A percentile compares a stretch with the other conserved stretches of the same genome.
Conservation (phyloP, 2,797 vertebrate genomes). For the Peromyscus attwateri region DNA sequence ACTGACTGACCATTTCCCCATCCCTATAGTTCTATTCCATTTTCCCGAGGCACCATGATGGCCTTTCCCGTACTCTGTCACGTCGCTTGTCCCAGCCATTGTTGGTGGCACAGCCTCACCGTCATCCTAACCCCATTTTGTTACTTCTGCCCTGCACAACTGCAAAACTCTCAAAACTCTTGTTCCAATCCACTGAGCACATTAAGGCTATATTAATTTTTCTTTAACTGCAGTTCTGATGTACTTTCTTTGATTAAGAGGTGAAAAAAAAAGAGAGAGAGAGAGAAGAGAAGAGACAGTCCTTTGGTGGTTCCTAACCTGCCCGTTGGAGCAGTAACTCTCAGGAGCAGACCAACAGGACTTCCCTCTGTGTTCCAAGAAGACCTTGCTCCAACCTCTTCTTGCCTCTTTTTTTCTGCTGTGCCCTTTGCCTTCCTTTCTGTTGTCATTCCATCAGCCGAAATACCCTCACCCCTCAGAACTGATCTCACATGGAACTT, state of each 20-base stretch:
- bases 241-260: not conserved
- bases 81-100: not conserved
- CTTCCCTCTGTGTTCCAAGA: not conserved
- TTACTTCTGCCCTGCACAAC: not conserved
- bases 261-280: not conserved
- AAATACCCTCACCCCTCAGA: not conserved
- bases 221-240: conserved; percentile 29
- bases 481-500: not conserved
- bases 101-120: not conserved
- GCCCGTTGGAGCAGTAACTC: not conserved
- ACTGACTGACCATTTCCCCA: not conserved
- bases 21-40: not conserved
- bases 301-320: not conserved
- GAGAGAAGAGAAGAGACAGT: not conserved
- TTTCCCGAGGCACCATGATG: not conserved
- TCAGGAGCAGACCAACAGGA: not conserved
- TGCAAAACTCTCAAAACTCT: not conserved
- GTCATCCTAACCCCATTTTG: not conserved
- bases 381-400: not conserved
- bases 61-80: not conserved
- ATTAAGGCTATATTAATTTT: not conserved
- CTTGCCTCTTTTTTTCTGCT: not conserved
- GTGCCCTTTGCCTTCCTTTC: not conserved
- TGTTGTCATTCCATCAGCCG: not conserved
- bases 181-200: not conserved